phyloP scores from a whole-genome alignment of 2,113 vertebrate species.

The Indicator maculatus region DNA sequence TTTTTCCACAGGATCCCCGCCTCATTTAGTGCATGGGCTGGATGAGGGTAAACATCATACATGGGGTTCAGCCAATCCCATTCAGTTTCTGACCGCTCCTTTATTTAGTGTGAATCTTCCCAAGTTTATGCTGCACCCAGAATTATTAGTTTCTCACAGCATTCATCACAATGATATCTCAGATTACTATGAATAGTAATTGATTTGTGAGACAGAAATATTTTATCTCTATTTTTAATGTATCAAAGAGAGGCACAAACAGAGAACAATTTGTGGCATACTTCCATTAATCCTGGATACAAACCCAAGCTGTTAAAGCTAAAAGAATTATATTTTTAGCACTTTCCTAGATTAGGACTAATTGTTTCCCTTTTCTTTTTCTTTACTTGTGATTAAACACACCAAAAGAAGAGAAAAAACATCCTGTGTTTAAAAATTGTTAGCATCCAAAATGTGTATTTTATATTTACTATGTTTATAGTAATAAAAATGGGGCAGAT shows the following conservation, averaged over 20 bases:
- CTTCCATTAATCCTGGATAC: neutral
- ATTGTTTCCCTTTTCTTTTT: neutral
- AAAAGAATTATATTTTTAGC: neutral
- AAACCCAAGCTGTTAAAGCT: neutral
- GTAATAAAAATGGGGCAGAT: neutral
- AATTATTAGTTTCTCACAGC: neutral
- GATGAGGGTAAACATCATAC: neutral
- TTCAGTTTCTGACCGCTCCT: neutral
- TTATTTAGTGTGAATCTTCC: neutral
- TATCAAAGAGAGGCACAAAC: neutral
- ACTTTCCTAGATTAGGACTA: neutral
- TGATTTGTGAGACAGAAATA: neutral
- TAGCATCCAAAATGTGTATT: neutral
- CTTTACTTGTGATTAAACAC: neutral
- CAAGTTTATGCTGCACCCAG: neutral
- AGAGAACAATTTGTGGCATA: neutral
- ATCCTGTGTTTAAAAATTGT: neutral
- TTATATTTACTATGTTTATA: neutral
- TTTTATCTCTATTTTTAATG: neutral
- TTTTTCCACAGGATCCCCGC: neutral
- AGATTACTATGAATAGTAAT: neutral
- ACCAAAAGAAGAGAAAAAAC: neutral
- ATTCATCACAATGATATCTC: neutral
- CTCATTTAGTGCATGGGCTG: neutral
- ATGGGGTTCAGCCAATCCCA: neutral